Conservation (phyloP, 1,140 invertebrate species). For the Cephus cinctus region DNA sequence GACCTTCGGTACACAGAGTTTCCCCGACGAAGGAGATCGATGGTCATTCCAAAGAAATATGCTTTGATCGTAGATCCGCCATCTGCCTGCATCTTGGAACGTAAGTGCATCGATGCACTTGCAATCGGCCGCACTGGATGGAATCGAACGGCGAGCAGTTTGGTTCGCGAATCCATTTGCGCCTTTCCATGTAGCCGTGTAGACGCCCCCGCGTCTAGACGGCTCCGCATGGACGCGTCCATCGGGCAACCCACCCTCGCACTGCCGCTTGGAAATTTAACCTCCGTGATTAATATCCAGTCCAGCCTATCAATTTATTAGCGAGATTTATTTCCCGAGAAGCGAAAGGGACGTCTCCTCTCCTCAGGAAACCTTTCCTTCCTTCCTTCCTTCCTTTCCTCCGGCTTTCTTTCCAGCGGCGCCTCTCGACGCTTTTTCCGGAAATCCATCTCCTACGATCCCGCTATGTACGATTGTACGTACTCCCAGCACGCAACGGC, state of each 20-base stretch:
- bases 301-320: background rate
- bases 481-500: too few species aligned
- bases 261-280: background rate
- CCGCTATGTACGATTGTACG: too few species aligned
- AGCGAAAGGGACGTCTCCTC: too few species aligned
- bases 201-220: conserved; percentile 39
- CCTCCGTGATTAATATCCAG: background rate
- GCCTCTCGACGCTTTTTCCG: too few species aligned
- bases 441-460: too few species aligned
- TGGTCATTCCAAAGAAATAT: background rate
- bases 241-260: background rate
- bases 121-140: conserved; percentile 3
- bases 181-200: conserved; percentile 13
- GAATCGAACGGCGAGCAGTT: conserved; percentile 6
- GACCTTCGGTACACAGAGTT: too few species aligned
- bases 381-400: too few species aligned
- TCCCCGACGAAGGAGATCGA: background rate
- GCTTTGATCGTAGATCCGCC: conserved; percentile 1
- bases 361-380: too few species aligned
- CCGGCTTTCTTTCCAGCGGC: too few species aligned
- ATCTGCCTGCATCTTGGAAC: background rate
- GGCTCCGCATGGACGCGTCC: conserved; percentile 3
- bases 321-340: too few species aligned
- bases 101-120: background rate
- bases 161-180: conserved; percentile 30